phyloP scores from a whole-genome alignment of 2,888 invertebrate genomes.

The Dinocampus coccinellae region DNA sequence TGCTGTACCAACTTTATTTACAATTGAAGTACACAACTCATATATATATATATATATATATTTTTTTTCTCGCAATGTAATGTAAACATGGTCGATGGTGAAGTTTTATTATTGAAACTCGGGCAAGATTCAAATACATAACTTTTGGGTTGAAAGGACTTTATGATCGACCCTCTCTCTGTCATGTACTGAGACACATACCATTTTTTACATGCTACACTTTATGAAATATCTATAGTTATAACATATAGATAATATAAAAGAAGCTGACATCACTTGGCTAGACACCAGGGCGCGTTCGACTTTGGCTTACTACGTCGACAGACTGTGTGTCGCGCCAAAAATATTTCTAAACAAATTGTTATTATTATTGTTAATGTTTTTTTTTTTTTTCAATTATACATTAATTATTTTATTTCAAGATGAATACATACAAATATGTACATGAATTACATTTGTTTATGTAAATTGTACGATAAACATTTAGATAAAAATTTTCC shows the following conservation, averaged over 20 bases:
- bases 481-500: too few relatives aligned
- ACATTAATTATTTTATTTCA: too few relatives aligned
- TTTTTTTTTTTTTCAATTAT: background rate
- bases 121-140: background rate
- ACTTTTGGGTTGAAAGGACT: background rate
- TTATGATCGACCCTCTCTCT: background rate
- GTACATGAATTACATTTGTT: too few relatives aligned
- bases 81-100: background rate
- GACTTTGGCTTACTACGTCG: conserved; percentile 44
- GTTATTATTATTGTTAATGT: background rate
- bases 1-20: background rate
- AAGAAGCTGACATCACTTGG: conserved; percentile 50
- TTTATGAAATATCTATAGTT: background rate
- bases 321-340: conserved; percentile 42
- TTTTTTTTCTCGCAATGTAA: too few relatives aligned
- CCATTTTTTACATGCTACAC: background rate
- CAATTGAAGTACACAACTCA: background rate
- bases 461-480: too few relatives aligned
- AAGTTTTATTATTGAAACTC: background rate
- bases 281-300: conserved; percentile 58
- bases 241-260: background rate
- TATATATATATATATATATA: background rate
- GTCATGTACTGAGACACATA: too few relatives aligned
- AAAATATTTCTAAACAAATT: conserved; percentile 21
- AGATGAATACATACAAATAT: too few relatives aligned